phyloP scores from a whole-genome alignment of 2,113 vertebrate species.

The Pyrgilauda ruficollis region DNA sequence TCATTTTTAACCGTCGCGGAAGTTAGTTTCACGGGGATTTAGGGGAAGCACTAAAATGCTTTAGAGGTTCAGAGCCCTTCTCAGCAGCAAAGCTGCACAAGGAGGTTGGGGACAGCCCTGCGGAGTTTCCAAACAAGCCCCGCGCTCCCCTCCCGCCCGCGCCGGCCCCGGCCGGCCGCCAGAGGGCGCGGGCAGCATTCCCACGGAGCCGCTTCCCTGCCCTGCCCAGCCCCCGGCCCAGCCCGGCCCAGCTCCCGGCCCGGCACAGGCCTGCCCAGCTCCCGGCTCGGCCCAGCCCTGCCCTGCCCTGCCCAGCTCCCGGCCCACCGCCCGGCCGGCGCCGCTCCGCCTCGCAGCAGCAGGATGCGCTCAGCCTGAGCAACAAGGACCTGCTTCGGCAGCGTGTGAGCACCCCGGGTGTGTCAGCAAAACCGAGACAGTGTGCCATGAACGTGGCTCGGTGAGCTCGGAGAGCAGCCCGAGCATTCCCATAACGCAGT shows the following conservation, averaged over 20 bases:
- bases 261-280: neutral
- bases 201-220: neutral
- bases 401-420: neutral
- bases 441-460: neutral
- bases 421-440: neutral
- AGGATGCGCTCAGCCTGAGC: neutral
- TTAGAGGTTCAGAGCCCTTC: neutral
- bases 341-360: no score
- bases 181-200: conserved; percentile 58
- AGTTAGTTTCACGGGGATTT: neutral
- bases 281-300: no score
- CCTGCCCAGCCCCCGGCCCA: neutral
- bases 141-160: neutral
- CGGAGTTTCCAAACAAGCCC: fast-evolving
- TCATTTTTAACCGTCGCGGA: neutral
- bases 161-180: conserved; percentile 22
- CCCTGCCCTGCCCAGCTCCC: no score
- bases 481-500: neutral
- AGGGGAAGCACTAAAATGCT: fast-evolving
- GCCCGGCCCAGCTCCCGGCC: neutral
- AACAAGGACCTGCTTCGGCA: neutral
- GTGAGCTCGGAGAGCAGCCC: neutral
- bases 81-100: neutral
- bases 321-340: neutral
- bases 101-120: fast-evolving